Evolutionary conservation across 1,140 invertebrate genomes (phyloP).

Genomic region (Lasioglossum baleicum): DNA sequence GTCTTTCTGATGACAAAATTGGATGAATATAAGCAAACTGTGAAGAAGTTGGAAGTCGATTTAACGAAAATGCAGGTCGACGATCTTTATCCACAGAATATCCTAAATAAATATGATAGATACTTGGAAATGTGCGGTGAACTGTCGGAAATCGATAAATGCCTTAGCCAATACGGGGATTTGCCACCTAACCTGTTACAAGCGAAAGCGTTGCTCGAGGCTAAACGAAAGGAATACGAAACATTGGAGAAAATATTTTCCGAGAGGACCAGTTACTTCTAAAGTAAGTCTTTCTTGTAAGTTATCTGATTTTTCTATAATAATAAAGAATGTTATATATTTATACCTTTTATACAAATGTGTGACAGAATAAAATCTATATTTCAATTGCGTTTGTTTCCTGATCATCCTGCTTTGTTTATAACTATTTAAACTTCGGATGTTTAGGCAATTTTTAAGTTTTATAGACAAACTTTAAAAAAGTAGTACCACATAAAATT

Average conservation of each 20-base stretch:
- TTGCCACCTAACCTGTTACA: conserved; percentile 73
- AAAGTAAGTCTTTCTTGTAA: conserved; percentile 11
- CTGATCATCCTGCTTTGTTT: conserved; percentile 89
- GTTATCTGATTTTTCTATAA: conserved; percentile 27
- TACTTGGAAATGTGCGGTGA: conserved; percentile 63
- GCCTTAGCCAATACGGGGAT: conserved; percentile 65
- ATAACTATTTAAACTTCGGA: too few relatives aligned
- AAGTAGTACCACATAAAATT: too few relatives aligned
- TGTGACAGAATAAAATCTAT: conserved; percentile 86
- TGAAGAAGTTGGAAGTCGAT: conserved; percentile 60
- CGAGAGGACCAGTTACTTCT: conserved; percentile 28
- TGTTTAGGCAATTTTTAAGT: too few relatives aligned
- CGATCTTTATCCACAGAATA: conserved; percentile 59
- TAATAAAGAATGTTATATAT: conserved; percentile 19
- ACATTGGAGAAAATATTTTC: conserved; percentile 52
- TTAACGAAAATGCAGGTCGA: conserved; percentile 62
- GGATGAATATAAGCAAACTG: conserved; percentile 65
- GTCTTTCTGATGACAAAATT: conserved; percentile 64
- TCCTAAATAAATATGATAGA: conserved; percentile 65
- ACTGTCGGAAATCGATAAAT: conserved; percentile 64
- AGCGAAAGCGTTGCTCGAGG: conserved; percentile 69
- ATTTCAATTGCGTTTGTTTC: conserved; percentile 92
- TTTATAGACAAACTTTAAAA: too few relatives aligned
- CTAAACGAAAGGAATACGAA: conserved; percentile 67
- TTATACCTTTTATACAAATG: conserved; percentile 24